Conservation (phyloP, 2,888 invertebrate species). For the Agrochola lota region DNA sequence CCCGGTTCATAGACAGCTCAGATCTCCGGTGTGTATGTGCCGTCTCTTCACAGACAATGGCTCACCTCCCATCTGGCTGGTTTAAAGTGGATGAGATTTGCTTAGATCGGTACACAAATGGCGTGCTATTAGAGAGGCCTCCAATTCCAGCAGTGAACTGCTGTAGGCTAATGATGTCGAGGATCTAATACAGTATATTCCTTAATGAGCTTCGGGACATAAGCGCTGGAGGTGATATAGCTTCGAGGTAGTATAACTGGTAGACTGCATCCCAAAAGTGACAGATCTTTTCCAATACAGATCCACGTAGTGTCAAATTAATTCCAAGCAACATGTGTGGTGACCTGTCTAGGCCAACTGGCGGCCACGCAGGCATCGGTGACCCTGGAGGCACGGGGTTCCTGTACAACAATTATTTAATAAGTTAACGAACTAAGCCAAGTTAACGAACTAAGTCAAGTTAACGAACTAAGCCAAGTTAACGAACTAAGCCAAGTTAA, state of each 20-base stretch:
- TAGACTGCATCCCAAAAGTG: constrained; percentile 35
- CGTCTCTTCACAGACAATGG: too few relatives aligned
- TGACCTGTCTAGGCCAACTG: constrained; percentile 56
- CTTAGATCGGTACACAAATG: background rate
- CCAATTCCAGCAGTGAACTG: background rate
- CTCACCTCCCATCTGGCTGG: too few relatives aligned
- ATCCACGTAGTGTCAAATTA: background rate
- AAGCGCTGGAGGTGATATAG: constrained; percentile 7
- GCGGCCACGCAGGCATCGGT: constrained; percentile 67
- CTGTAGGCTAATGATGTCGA: background rate
- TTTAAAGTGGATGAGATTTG: background rate
- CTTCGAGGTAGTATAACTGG: constrained; percentile 21
- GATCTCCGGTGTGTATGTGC: too few relatives aligned
- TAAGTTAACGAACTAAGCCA: background rate
- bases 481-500: too few relatives aligned
- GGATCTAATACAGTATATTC: constrained; percentile 3
- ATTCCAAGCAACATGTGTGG: constrained; percentile 45
- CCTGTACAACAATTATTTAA: constrained; percentile 14
- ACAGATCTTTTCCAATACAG: background rate
- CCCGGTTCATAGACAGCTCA: too few relatives aligned
- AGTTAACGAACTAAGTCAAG: too few relatives aligned
- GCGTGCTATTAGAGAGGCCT: background rate
- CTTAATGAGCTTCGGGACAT: background rate
- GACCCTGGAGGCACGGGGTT: constrained; percentile 24
- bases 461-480: too few relatives aligned